These are phyloP conservation scores for Phalacrocorax brasilianus DNA, from an alignment of 2,113 vertebrate genomes.

Conservation along the genomic window DNA sequence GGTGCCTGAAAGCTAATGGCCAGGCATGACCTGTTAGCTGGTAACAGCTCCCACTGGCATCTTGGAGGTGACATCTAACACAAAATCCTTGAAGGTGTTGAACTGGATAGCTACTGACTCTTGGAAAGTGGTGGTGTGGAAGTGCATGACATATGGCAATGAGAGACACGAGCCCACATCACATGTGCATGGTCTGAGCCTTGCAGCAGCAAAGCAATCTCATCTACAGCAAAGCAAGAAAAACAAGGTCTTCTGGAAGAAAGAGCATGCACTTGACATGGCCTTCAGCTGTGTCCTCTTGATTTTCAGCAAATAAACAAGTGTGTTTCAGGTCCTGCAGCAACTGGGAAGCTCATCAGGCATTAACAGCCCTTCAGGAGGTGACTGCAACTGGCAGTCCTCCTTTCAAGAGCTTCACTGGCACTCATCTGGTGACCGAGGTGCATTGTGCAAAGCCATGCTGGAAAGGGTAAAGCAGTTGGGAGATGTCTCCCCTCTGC, in stretches of 20 bases:
- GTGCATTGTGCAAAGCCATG: background rate
- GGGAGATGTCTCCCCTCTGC: background rate
- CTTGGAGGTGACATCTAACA: background rate
- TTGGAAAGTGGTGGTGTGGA: background rate
- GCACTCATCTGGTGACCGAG: background rate
- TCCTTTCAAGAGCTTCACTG: background rate
- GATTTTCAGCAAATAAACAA: background rate
- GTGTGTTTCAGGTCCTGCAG: background rate
- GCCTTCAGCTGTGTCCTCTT: background rate
- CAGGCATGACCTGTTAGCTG: background rate
- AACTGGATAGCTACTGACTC: background rate
- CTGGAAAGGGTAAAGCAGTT: background rate
- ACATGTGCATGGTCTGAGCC: accelerated
- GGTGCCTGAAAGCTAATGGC: background rate
- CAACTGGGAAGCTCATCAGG: background rate
- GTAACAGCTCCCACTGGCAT: background rate
- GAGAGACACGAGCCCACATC: background rate
- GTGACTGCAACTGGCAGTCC: background rate
- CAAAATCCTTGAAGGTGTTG: background rate
- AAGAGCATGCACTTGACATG: background rate
- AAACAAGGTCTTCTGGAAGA: background rate
- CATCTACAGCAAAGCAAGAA: background rate
- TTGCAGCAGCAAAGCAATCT: background rate
- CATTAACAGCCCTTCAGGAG: background rate
- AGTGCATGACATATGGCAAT: background rate